A percentile compares a stretch with the other conserved stretches of the same genome.
Evolutionary conservation across 1,140 invertebrate species (phyloP).

Genomic region (Lepidostoma basale): DNA sequence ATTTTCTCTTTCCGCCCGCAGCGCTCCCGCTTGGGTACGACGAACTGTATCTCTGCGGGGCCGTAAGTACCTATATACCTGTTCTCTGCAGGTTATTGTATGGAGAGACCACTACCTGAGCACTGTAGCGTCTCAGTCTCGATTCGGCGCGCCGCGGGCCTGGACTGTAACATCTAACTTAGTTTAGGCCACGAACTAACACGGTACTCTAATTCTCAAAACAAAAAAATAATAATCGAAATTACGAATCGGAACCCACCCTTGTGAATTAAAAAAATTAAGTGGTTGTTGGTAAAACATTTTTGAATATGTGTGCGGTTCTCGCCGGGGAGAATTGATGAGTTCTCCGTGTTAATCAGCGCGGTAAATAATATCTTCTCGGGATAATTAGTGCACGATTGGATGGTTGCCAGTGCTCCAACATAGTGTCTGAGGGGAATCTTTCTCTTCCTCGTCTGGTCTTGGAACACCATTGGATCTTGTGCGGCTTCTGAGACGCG

Average conservation of each 20-base stretch:
- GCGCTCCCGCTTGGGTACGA: slow-evolving; percentile 12
- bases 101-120: slow-evolving; percentile 38
- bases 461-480: neutral
- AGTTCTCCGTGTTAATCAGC: slow-evolving; percentile 19
- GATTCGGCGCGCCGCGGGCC: slow-evolving; percentile 38
- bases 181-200: slow-evolving; percentile 1
- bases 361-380: slow-evolving; percentile 19
- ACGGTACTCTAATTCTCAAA: too few species aligned
- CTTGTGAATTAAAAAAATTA: neutral
- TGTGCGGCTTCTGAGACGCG: slow-evolving; percentile 24
- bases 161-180: slow-evolving; percentile 19
- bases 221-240: too few species aligned
- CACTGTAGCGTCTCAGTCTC: slow-evolving; percentile 34
- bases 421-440: slow-evolving; percentile 4
- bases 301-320: slow-evolving; percentile 3
- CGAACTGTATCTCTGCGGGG: neutral
- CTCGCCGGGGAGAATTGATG: neutral
- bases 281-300: neutral
- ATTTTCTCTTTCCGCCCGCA: neutral
- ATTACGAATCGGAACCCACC: neutral
- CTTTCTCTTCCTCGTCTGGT: slow-evolving; percentile 4
- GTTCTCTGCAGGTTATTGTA: slow-evolving; percentile 44
- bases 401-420: slow-evolving; percentile 9
- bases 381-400: slow-evolving; percentile 14
- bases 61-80: slow-evolving; percentile 36